Conservation (phyloP, 2,888 invertebrate species). For the Sinohyriopsis cumingii region DNA sequence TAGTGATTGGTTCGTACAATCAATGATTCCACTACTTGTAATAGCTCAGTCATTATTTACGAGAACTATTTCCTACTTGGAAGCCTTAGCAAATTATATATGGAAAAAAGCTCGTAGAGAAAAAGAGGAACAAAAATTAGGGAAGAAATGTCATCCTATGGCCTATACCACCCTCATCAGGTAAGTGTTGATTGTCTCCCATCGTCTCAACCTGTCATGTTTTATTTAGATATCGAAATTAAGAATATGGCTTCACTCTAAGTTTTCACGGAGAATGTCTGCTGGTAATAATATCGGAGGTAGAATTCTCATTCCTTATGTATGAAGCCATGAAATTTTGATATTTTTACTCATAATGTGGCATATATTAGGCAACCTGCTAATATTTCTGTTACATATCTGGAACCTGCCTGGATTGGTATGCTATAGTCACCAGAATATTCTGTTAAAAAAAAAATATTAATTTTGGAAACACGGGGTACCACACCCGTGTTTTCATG, state of each 20-base stretch:
- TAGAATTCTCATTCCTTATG: conserved; percentile 19
- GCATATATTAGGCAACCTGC: too few species aligned
- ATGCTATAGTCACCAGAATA: too few species aligned
- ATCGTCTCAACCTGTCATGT: too few species aligned
- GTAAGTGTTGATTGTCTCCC: conserved; percentile 7
- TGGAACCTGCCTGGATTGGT: too few species aligned
- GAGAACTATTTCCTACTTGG: conserved; percentile 6
- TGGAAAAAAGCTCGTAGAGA: conserved; percentile 5
- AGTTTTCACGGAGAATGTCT: too few species aligned
- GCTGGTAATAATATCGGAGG: too few species aligned
- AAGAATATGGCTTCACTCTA: too few species aligned
- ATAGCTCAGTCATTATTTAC: conserved; percentile 26
- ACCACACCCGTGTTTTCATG: too few species aligned
- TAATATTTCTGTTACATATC: too few species aligned
- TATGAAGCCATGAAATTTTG: conserved; percentile 25
- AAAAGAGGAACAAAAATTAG: not conserved
- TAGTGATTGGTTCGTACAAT: conserved; percentile 12
- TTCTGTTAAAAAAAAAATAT: too few species aligned
- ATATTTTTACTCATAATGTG: conserved; percentile 8
- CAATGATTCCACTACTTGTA: conserved; percentile 10
- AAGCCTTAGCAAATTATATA: conserved; percentile 7
- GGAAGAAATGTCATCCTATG: conserved; percentile 30
- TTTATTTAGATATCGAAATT: too few species aligned
- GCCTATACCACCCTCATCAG: conserved; percentile 32
- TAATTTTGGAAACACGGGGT: too few species aligned